Evolutionary conservation across 2,888 invertebrate genomes (phyloP).

Genomic region (Sinotaia quadrata): DNA sequence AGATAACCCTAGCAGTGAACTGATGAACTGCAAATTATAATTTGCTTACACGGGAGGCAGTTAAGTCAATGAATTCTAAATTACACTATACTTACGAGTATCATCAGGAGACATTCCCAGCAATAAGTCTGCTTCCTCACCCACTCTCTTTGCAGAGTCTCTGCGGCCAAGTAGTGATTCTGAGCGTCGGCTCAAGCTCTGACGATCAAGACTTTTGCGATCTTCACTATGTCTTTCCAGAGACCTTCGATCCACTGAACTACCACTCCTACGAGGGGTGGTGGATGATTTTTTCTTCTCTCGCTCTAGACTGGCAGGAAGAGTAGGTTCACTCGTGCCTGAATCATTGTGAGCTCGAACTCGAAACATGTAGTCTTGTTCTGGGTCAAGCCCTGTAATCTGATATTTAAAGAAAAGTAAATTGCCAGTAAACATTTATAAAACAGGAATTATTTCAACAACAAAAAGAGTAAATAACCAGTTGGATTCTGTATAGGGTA

Average conservation of each 20-base stretch:
- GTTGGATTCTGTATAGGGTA: too few species aligned
- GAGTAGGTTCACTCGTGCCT: conserved; percentile 96
- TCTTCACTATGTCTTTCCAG: conserved; percentile 33
- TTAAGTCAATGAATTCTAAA: too few species aligned
- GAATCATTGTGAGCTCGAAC: conserved; percentile 96
- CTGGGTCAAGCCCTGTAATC: conserved; percentile 80
- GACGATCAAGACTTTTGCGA: conserved; percentile 20
- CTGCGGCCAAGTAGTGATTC: conserved; percentile 16
- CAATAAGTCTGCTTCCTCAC: conserved; percentile 22
- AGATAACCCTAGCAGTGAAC: too few species aligned
- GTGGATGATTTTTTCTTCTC: conserved; percentile 26
- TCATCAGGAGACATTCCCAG: conserved; percentile 38
- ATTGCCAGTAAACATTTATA: too few species aligned
- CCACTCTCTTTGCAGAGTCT: conserved; percentile 25
- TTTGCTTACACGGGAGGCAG: too few species aligned
- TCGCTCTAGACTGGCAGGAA: conserved; percentile 72
- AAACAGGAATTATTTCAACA: too few species aligned
- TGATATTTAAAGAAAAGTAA: conserved; percentile 37
- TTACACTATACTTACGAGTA: conserved; percentile 33
- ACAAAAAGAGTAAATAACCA: too few species aligned
- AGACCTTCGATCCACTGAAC: conserved; percentile 36
- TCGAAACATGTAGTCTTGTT: conserved; percentile 95
- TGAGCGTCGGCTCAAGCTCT: conserved; percentile 5
- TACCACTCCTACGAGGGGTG: conserved; percentile 29
- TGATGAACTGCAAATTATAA: too few species aligned